Evolutionary conservation across 2,888 invertebrate genomes (phyloP), one percentile per base, ranked within the genome.

Genomic region (Panorpa germanica): DNA sequence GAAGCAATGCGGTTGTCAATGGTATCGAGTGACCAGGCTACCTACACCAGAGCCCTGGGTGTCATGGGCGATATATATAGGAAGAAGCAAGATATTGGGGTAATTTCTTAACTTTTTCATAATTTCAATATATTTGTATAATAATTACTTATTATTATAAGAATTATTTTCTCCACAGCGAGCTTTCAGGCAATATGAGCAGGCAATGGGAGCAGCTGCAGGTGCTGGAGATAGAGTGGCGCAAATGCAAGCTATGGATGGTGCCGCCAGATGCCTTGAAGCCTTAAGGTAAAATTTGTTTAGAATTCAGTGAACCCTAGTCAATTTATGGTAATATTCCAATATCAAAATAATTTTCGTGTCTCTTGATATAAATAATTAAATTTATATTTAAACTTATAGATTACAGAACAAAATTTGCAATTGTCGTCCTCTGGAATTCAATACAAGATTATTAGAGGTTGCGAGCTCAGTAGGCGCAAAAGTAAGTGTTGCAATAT

Each of bases 171-270:
- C 25, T 32, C 36, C 41, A 10, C 32, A 52, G 55, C 42, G 52
- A 19, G 53, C 47, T 20, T 72, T 61, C 50, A 70, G 81, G 31
- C 81, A 83, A 45, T 85, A 85, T 46, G 82, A 83, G 51, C 74
- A 75, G 41, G 81, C 83, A 1, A 83, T 83, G 81, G 81, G 80
- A 1, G 78, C 80, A 0, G 77, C 80, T 0, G 69, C 70, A 20
- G 69, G 74, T 1, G 61, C 81, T 41, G 83, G 82, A 2, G 83
- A 85, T 51, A 64, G 82, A 1, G 65, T 83, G 36, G 78, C 81
- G 6, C 83, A 83, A 48, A 82, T 85, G 81, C 81, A 83, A 43
- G 82, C 82, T 1, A 82, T 83, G 81, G 83, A 83, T 42, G 83
- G 82, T 2, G 81, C 78, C 0, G 83, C 82, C 1, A 58, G 80